Base-by-base conservation (phyloP, 2,797 vertebrate genomes). In the Myotis findleyi region DNA sequence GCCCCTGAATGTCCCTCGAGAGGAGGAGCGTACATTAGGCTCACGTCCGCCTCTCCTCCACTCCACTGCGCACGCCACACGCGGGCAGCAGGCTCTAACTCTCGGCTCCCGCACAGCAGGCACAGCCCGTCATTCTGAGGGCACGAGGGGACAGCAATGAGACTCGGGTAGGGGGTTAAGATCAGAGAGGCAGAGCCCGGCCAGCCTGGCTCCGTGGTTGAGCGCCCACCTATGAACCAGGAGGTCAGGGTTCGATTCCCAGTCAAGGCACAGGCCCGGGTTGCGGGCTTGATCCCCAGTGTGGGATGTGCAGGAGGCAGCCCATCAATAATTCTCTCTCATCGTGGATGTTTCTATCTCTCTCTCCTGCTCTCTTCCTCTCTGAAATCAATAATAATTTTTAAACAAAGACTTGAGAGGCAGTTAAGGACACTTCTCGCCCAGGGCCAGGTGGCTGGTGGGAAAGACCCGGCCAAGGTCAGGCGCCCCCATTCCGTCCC, bases 21-120 rank as follows among this genome's bases (percentile, higher is more conserved):
- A 75, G 72, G 8, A 0, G 47, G 30, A 23, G 0, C 20, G 59
- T 4, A 5, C 10, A 25, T 55, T 33, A 59, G 47, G 8, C 47
- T 66, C 64, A 0, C 25, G 23, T 33, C 16, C 20, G 1, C n/a
- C 13, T 36, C 47, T 16, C 38, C 18, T 5, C 27, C 2, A 0
- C 17, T 5, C 21, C 44, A 0, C 47, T 14, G 8, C 55, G 47
- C 30, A 30, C 75, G 30, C 30, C 8, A 44, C 30, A 10, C 10
- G 14, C 36, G 17, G 44, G 71, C 80, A 49, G n/a, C 47, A 55
- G 59, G 55, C 25, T 55, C 38, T 17, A 5, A 12, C 44, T 17
- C 57, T 49, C 41, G 6, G 57, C 20, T 82, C 30, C 53, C 27
- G 6, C 2, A 14, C 3, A 23, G 38, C 16, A 2, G 64, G 55